These are phyloP conservation scores for Trochalopteron elliotii DNA, from an alignment of 2,113 vertebrate species.

Conservation along the genomic window DNA sequence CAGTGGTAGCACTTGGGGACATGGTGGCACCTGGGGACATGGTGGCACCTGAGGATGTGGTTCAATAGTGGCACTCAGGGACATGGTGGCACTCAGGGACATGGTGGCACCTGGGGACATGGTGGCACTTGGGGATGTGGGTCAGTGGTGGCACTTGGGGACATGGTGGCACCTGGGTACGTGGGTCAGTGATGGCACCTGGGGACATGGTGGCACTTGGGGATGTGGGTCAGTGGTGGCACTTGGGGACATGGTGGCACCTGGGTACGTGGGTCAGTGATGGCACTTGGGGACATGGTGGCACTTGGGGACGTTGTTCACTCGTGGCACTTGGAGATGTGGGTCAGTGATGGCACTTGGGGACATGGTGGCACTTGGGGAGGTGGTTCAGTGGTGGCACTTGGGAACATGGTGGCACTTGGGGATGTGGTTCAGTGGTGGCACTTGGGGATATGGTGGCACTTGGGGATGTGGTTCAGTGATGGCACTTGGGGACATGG, in stretches of 20 bases:
- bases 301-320: background rate
- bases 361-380: background rate
- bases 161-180: too few relatives aligned
- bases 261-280: background rate
- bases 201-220: background rate
- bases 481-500: background rate
- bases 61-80: too few relatives aligned
- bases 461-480: background rate
- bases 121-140: background rate
- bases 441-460: background rate
- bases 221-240: background rate
- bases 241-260: background rate
- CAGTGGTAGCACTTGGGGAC: background rate
- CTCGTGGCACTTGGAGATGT: background rate
- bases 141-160: background rate
- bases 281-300: background rate
- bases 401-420: background rate
- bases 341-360: background rate
- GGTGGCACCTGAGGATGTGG: too few relatives aligned
- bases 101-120: too few relatives aligned
- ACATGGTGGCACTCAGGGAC: background rate
- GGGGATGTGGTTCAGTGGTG: background rate
- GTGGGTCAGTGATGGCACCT: background rate
- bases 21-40: background rate
- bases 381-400: background rate